phyloP scores from a whole-genome alignment of 2,797 vertebrate species.

The Siniperca obscura region DNA sequence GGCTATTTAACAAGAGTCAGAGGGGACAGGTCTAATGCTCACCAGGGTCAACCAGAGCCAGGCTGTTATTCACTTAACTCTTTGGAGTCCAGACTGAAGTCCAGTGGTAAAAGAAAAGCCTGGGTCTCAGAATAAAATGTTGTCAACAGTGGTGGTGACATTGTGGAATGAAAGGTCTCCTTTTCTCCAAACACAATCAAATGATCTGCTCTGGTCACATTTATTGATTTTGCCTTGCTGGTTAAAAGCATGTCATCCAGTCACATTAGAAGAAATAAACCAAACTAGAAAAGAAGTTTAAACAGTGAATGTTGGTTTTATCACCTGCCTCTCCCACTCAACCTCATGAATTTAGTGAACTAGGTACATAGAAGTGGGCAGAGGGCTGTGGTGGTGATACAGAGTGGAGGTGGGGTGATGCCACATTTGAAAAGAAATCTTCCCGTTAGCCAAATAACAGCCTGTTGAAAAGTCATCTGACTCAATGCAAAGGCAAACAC shows the following conservation, averaged over 20 bases:
- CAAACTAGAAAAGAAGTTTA: slow-evolving; percentile 41
- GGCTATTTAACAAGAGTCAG: slow-evolving; percentile 64
- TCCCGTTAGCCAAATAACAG: slow-evolving; percentile 72
- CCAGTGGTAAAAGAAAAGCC: slow-evolving; percentile 41
- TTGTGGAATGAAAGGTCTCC: slow-evolving; percentile 56
- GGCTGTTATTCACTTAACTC: slow-evolving; percentile 51
- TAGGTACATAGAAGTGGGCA: slow-evolving; percentile 29
- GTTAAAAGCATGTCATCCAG: slow-evolving; percentile 34
- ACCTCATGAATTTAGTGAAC: slow-evolving; percentile 40
- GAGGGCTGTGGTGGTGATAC: slow-evolving; percentile 34
- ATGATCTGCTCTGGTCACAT: slow-evolving; percentile 51
- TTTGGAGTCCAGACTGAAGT: slow-evolving; percentile 30
- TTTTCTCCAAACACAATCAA: slow-evolving; percentile 53
- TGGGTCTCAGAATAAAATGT: slow-evolving; percentile 51
- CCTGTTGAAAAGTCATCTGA: slow-evolving; percentile 80
- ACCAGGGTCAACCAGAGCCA: slow-evolving; percentile 53
- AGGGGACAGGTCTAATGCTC: slow-evolving; percentile 57
- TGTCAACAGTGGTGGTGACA: slow-evolving; percentile 53
- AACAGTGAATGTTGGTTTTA: slow-evolving; percentile 50
- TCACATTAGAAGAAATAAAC: slow-evolving; percentile 44
- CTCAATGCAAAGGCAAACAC: slow-evolving; percentile 75
- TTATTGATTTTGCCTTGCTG: slow-evolving; percentile 54
- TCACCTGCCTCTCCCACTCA: slow-evolving; percentile 57
- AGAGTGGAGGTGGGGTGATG: slow-evolving; percentile 41
- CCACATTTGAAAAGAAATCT: slow-evolving; percentile 65